Evolutionary conservation across 2,888 invertebrate species (phyloP).

Genomic region (Operophtera brumata): DNA sequence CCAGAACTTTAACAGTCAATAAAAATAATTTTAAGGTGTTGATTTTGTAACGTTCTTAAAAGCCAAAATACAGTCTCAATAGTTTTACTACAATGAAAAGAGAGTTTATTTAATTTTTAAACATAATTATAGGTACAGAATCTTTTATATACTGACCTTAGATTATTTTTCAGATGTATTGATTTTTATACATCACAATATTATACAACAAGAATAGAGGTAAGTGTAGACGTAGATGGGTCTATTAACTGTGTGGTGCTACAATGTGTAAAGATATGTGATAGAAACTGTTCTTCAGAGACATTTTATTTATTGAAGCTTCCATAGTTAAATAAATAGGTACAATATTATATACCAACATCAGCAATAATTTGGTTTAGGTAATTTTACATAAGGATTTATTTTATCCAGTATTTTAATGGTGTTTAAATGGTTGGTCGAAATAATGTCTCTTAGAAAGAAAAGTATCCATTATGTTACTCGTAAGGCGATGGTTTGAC

Average conservation of each 20-base stretch:
- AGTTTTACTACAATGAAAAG: slow-evolving; percentile 71
- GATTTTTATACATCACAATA: slow-evolving; percentile 78
- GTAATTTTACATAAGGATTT: slow-evolving; percentile 56
- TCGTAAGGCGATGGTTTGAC: slow-evolving; percentile 47
- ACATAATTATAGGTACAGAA: slow-evolving; percentile 71
- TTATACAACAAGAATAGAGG: slow-evolving; percentile 75
- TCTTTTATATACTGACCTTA: slow-evolving; percentile 77
- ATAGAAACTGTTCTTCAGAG: slow-evolving; percentile 79
- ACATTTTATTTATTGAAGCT: slow-evolving; percentile 79
- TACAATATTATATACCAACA: slow-evolving; percentile 57
- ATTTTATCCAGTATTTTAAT: slow-evolving; percentile 59
- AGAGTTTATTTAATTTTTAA: slow-evolving; percentile 79
- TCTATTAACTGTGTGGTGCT: slow-evolving; percentile 80
- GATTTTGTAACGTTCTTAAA: slow-evolving; percentile 66
- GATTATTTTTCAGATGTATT: slow-evolving; percentile 80
- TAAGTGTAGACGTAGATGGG: slow-evolving; percentile 77
- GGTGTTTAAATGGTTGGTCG: slow-evolving; percentile 50
- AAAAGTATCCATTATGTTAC: slow-evolving; percentile 57
- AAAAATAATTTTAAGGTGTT: slow-evolving; percentile 66
- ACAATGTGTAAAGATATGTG: slow-evolving; percentile 79
- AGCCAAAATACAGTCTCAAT: slow-evolving; percentile 76
- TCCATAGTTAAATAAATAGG: slow-evolving; percentile 72
- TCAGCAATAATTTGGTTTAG: slow-evolving; percentile 73
- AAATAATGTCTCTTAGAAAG: slow-evolving; percentile 57
- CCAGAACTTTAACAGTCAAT: slow-evolving; percentile 72